phyloP scores from a whole-genome alignment of 2,888 invertebrate species.

The Campoletis raptor region DNA sequence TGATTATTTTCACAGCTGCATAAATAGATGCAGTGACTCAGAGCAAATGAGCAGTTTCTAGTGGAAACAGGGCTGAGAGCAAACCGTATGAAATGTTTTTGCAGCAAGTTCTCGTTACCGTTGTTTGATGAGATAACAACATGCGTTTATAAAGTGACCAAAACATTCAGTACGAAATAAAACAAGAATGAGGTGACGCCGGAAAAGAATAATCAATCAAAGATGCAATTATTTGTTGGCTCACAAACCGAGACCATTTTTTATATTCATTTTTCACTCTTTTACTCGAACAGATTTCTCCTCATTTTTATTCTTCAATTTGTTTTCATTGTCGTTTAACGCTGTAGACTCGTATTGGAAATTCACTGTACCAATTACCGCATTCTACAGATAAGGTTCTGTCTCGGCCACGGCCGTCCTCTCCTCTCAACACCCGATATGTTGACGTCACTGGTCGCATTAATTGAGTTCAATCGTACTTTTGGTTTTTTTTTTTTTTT shows the following conservation, averaged over 20 bases:
- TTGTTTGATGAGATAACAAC: slow-evolving; percentile 61
- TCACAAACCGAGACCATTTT: not conserved
- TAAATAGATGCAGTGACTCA: slow-evolving; percentile 7
- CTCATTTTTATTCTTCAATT: not conserved
- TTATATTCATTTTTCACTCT: not conserved
- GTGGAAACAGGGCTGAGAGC: slow-evolving; percentile 25
- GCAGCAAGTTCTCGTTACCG: slow-evolving; percentile 39
- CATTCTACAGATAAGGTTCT: no score
- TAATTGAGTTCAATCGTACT: no score
- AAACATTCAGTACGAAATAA: slow-evolving; percentile 11
- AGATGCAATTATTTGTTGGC: slow-evolving; percentile 35
- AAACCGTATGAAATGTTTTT: slow-evolving; percentile 34
- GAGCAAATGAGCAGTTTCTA: not conserved
- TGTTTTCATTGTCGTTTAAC: not conserved
- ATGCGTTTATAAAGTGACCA: slow-evolving; percentile 5
- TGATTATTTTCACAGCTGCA: not conserved
- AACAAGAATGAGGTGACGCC: not conserved
- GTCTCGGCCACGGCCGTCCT: no score
- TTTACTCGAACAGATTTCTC: not conserved
- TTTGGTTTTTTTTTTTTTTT: no score
- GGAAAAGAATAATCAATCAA: slow-evolving; percentile 62
- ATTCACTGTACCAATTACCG: no score
- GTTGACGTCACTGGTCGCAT: no score
- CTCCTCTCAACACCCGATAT: no score
- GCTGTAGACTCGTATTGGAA: no score